Evolutionary conservation across 2,113 vertebrate genomes (phyloP).

Genomic region (Pygoscelis antarcticus): DNA sequence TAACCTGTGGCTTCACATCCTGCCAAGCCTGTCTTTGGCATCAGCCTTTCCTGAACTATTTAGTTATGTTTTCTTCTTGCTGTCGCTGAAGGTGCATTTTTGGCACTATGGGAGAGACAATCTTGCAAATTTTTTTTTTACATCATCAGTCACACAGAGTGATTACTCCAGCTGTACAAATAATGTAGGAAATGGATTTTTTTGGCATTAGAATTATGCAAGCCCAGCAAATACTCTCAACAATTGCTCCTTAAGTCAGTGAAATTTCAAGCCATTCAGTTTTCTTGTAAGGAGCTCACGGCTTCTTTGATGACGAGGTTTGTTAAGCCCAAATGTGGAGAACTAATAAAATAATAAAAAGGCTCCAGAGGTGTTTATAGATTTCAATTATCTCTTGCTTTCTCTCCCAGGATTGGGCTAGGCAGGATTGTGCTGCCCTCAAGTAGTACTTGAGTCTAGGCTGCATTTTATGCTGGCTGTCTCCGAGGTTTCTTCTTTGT

Average conservation of each 20-base stretch:
- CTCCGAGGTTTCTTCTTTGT: conserved; percentile 78
- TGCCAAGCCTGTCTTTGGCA: conserved; percentile 19
- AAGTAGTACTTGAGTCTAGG: conserved; percentile 85
- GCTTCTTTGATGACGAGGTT: conserved; percentile 86
- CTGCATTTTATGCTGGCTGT: conserved; percentile 72
- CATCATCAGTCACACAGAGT: conserved; percentile 25
- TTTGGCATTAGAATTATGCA: conserved; percentile 77
- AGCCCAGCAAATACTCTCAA: conserved; percentile 75
- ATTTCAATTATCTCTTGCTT: conserved; percentile 85
- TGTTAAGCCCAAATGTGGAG: conserved; percentile 79
- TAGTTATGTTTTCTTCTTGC: conserved; percentile 8
- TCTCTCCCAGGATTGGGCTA: conserved; percentile 81
- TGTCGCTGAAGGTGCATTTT: conserved; percentile 9
- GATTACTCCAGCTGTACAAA: conserved; percentile 83
- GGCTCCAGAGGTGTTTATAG: conserved; percentile 85
- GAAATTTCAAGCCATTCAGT: conserved; percentile 81
- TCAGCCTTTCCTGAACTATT: conserved; percentile 22
- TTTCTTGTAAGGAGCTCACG: conserved; percentile 80
- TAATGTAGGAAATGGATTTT: conserved; percentile 79
- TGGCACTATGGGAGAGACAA: conserved; percentile 15
- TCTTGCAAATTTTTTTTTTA: not conserved
- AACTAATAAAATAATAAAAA: conserved; percentile 84
- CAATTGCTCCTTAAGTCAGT: conserved; percentile 79
- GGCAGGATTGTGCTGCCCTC: conserved; percentile 81
- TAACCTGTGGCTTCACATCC: not conserved